Conservation (phyloP, 1,140 invertebrate species). For the Lethrus apterus region DNA sequence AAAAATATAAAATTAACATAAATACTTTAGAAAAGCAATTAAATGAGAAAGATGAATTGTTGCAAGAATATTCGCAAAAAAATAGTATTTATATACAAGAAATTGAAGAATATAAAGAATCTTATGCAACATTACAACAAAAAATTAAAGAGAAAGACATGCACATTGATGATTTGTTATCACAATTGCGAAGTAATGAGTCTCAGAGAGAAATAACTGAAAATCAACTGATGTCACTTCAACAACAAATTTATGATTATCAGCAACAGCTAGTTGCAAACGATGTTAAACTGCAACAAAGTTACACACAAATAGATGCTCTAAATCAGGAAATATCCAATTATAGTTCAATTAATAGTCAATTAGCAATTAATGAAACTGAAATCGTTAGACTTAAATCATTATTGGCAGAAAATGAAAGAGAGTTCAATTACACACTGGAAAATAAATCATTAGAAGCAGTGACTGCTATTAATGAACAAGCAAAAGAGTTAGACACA, state of each 20-base stretch:
- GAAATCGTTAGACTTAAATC: constrained; percentile 21
- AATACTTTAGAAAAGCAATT: constrained; percentile 21
- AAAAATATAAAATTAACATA: neutral
- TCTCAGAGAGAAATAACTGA: constrained; percentile 17
- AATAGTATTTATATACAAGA: neutral
- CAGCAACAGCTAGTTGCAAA: constrained; percentile 14
- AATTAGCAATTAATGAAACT: constrained; percentile 9
- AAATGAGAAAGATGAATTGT: constrained; percentile 5
- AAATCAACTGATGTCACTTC: constrained; percentile 13
- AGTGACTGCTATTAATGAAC: constrained; percentile 11
- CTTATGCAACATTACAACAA: neutral
- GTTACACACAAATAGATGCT: constrained; percentile 1
- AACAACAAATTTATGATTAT: constrained; percentile 21
- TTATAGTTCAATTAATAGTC: neutral
- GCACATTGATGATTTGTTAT: constrained; percentile 4
- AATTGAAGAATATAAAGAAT: constrained; percentile 12
- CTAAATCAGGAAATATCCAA: constrained; percentile 1
- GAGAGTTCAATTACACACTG: constrained; percentile 20
- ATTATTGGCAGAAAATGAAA: constrained; percentile 21
- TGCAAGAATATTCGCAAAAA: neutral
- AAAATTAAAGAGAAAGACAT: constrained; percentile 9
- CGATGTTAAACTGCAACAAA: neutral
- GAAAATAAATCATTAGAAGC: constrained; percentile 6
- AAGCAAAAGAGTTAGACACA: constrained; percentile 3
- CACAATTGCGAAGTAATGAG: neutral